Evolutionary conservation across 2,113 vertebrate species (phyloP), one percentile per base, ranked within the genome.

Genomic region (Balaenoptera acutorostrata): DNA sequence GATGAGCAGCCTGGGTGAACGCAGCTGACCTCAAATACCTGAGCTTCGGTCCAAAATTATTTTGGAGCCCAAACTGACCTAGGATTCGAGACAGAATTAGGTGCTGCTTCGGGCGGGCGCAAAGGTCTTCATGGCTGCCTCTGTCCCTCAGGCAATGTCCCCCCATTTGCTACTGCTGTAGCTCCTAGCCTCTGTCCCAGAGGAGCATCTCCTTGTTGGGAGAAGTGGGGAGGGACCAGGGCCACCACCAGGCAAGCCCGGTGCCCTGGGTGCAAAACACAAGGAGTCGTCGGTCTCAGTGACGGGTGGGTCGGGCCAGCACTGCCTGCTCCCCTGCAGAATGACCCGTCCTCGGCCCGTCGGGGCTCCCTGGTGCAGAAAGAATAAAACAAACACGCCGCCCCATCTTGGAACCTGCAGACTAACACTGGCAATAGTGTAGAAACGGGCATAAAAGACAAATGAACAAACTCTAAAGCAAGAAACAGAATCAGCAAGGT

Each of bases 261-360:
- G 27, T 23, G 36, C 27, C 36, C 36, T 29, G 52, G 59, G 13
- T n/a, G 8, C 57, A 33, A 61, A 17, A 2, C 39, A 11, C 29
- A 64, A 23, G 20, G 20, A 59, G 27, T 2, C 15, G 25, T 89
- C 33, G 4, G 36, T 36, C 2, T 61, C 4, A 0, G 57, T 29
- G 20, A 15, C 7, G 4, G 3, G 3, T 41, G 31, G 31, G 64
- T 46, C 4, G 1, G 52, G 23, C 11, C 1, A 2, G 4, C 5
- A 0, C 25, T 8, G 1, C n/a, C 7, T n/a, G 27, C 13, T n/a
- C 2, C 44, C 44, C 80, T n/a, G 33, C 25, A 33, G 13, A 21
- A 17, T 1, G 44, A 20, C 75, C 75, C 3, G 0, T 11, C 1
- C 39, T 21, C 4, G 9, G 33, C 18, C 18, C 17, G 2, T 33